Evolutionary conservation across 2,888 invertebrate genomes (phyloP).

Genomic region (Spialia ferax): DNA sequence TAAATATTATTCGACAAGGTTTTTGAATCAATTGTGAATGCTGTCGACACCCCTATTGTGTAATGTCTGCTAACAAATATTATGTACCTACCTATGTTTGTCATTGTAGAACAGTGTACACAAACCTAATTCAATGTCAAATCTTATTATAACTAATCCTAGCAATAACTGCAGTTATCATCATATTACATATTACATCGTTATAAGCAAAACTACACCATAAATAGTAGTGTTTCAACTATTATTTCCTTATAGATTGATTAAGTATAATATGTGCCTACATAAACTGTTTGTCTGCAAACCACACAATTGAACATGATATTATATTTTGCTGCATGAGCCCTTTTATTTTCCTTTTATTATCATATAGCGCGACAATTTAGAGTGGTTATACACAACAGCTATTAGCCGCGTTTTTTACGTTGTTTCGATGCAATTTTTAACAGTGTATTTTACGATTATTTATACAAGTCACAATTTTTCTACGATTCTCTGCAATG

Average conservation of each 20-base stretch:
- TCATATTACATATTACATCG: not conserved
- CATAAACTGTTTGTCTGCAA: not conserved
- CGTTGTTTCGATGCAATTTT: not conserved
- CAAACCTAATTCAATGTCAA: too few species aligned
- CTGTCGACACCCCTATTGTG: too few species aligned
- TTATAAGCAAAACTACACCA: not conserved
- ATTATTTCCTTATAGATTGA: not conserved
- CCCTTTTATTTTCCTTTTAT: slow-evolving; percentile 43
- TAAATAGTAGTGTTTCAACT: not conserved
- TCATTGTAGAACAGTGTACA: too few species aligned
- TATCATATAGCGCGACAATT: slow-evolving; percentile 34
- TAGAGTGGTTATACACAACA: not conserved
- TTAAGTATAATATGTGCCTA: not conserved
- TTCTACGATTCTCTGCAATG: too few species aligned
- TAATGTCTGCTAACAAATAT: too few species aligned
- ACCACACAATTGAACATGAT: slow-evolving; percentile 6
- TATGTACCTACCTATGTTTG: too few species aligned
- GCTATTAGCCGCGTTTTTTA: not conserved
- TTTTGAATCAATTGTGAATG: too few species aligned
- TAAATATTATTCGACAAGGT: too few species aligned
- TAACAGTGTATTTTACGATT: too few species aligned
- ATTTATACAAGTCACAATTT: too few species aligned
- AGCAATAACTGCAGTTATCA: not conserved
- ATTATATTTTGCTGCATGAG: slow-evolving; percentile 21
- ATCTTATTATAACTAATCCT: not conserved